These are phyloP conservation scores for Drosophila kohkoa DNA, from an alignment of 1,140 invertebrate genomes.

Conservation along the genomic window DNA sequence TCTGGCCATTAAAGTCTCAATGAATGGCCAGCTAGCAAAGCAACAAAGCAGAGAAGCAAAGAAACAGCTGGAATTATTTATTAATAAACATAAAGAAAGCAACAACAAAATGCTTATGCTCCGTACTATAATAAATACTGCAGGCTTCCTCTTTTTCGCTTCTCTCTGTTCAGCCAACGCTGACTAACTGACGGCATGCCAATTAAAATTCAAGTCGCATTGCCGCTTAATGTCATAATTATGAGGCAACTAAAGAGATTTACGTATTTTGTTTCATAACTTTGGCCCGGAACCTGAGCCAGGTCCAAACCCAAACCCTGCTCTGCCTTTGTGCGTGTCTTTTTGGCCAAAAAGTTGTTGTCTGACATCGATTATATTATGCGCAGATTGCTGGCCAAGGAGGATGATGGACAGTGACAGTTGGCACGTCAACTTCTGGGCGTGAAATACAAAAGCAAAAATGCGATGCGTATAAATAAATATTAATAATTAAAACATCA, in stretches of 20 bases:
- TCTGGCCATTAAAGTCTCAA: conserved; percentile 59
- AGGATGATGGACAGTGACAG: conserved; percentile 39
- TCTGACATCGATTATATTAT: conserved; percentile 71
- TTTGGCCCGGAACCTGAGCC: conserved; percentile 49
- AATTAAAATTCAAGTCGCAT: conserved; percentile 82
- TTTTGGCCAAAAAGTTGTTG: conserved; percentile 38
- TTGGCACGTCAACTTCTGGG: conserved; percentile 62
- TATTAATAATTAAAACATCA: conserved; percentile 71
- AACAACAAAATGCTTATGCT: conserved; percentile 15
- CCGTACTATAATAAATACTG: conserved; percentile 23
- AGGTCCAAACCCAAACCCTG: not conserved
- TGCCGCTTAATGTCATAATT: conserved; percentile 82
- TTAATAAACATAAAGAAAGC: conserved; percentile 76
- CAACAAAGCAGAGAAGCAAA: not conserved
- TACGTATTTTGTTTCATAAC: conserved; percentile 80
- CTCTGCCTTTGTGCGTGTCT: conserved; percentile 52
- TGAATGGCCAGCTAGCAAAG: conserved; percentile 43
- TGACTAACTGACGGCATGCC: conserved; percentile 54
- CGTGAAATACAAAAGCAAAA: conserved; percentile 53
- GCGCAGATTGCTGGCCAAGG: conserved; percentile 9
- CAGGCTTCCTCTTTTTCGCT: not conserved
- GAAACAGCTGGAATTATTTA: conserved; percentile 66
- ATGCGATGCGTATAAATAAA: conserved; percentile 46
- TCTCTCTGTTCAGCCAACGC: not conserved
- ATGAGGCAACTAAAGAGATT: conserved; percentile 83